Evolutionary conservation across 1,140 invertebrate genomes (phyloP).

Genomic region (Cyclina sinensis): DNA sequence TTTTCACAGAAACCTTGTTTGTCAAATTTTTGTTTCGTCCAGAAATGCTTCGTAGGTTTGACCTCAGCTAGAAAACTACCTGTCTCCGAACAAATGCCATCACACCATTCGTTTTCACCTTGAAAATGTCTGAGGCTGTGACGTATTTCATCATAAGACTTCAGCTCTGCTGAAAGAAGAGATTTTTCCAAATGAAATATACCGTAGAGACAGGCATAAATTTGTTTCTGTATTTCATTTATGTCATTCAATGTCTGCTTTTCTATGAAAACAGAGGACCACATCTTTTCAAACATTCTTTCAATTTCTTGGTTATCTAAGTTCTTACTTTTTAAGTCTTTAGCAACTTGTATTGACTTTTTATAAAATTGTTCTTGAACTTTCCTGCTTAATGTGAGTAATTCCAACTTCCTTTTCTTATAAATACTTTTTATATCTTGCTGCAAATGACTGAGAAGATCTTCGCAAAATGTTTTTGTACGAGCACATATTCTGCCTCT

Average conservation of each 20-base stretch:
- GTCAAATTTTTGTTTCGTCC: not conserved
- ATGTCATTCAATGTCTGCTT: not conserved
- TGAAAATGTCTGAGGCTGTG: too few species aligned
- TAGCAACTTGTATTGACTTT: not conserved
- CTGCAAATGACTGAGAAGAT: not conserved
- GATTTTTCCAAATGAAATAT: not conserved
- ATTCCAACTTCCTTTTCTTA: not conserved
- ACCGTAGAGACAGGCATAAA: not conserved
- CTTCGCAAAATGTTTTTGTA: not conserved
- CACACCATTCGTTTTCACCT: too few species aligned
- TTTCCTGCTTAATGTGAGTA: not conserved
- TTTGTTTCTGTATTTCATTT: not conserved
- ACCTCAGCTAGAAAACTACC: too few species aligned
- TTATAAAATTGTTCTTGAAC: not conserved
- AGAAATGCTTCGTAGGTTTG: too few species aligned
- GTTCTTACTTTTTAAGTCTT: not conserved
- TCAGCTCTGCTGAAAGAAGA: not conserved
- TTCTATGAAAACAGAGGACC: not conserved
- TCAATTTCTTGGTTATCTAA: not conserved
- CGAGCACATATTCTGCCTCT: not conserved
- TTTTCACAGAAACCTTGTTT: too few species aligned
- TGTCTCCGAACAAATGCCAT: too few species aligned
- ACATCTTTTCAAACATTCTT: not conserved
- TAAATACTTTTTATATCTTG: not conserved
- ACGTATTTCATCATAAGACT: not conserved